Conservation (phyloP, 2,888 invertebrate species). For the Acrobasis consociella region DNA sequence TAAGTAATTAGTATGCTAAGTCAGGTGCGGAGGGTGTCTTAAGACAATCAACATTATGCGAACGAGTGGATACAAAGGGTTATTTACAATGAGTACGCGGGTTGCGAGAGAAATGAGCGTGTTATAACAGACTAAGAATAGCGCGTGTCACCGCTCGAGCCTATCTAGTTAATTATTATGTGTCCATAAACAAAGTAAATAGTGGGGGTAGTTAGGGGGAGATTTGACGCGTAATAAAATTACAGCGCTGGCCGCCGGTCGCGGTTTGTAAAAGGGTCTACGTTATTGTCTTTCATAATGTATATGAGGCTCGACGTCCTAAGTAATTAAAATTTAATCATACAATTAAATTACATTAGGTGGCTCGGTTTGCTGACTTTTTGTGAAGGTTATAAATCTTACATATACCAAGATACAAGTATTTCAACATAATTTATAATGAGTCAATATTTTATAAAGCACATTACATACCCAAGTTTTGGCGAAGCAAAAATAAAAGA, state of each 20-base stretch:
- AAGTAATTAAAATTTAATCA: constrained; percentile 20
- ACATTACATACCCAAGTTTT: no score
- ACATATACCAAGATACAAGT: no score
- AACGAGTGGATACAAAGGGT: not conserved
- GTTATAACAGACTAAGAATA: constrained; percentile 1
- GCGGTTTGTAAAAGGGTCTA: constrained; percentile 57
- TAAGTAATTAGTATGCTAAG: no score
- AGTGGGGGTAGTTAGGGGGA: constrained; percentile 29
- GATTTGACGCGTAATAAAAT: constrained; percentile 51
- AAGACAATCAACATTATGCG: not conserved
- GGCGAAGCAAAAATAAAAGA: no score
- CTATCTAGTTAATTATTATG: constrained; percentile 13
- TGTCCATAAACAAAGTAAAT: constrained; percentile 23
- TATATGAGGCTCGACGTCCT: not conserved
- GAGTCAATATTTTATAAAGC: no score
- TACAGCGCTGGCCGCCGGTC: constrained; percentile 52
- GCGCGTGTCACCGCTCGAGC: not conserved
- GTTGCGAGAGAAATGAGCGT: not conserved
- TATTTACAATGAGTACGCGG: not conserved
- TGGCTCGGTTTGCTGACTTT: not conserved
- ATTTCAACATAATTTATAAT: no score
- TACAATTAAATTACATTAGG: not conserved
- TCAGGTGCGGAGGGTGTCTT: not conserved
- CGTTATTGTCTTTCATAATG: constrained; percentile 64
- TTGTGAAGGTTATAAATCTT: no score